A percentile compares a stretch with the other conserved stretches of the same genome.
phyloP scores from a whole-genome alignment of 2,797 vertebrate genomes.

The Acrossocheilus wenchowensis region DNA sequence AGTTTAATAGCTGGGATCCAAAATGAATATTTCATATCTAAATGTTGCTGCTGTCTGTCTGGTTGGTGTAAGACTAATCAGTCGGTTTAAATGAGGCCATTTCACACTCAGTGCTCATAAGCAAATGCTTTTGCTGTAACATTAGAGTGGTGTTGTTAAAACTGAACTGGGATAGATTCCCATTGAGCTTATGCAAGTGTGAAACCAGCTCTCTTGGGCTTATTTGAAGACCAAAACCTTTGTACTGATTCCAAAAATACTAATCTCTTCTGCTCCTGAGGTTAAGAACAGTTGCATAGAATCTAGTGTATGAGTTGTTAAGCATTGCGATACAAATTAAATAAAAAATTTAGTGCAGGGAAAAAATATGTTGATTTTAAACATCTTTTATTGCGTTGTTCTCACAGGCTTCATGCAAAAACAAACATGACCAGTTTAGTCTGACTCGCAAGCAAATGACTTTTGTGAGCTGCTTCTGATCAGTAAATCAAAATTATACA shows the following conservation, averaged over 20 bases:
- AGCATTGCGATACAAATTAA: constrained; percentile 39
- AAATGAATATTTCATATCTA: constrained; percentile 40
- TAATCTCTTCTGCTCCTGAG: constrained; percentile 20
- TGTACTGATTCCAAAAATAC: constrained; percentile 16
- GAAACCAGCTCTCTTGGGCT: constrained; percentile 3
- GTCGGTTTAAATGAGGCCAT: constrained; percentile 32
- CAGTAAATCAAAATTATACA: neutral
- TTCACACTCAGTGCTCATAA: constrained; percentile 23
- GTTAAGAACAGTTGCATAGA: constrained; percentile 42
- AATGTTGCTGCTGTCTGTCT: constrained; percentile 19
- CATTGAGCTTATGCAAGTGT: constrained; percentile 27
- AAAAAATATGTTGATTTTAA: neutral
- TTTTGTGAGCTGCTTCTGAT: neutral
- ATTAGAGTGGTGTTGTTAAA: constrained; percentile 28
- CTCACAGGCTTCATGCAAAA: neutral
- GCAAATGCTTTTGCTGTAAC: constrained; percentile 14
- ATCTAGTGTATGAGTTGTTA: constrained; percentile 9
- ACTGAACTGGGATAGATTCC: constrained; percentile 23
- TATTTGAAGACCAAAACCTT: constrained; percentile 22
- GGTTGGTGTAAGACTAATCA: constrained; percentile 28
- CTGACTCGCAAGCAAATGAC: neutral
- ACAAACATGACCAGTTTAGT: constrained; percentile 12
- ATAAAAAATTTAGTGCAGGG: neutral
- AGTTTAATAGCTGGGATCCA: constrained; percentile 29
- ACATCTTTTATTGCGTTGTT: neutral